These are phyloP conservation scores for Percopsis transmontana DNA, from an alignment of 2,113 vertebrate genomes.

Conservation along the genomic window DNA sequence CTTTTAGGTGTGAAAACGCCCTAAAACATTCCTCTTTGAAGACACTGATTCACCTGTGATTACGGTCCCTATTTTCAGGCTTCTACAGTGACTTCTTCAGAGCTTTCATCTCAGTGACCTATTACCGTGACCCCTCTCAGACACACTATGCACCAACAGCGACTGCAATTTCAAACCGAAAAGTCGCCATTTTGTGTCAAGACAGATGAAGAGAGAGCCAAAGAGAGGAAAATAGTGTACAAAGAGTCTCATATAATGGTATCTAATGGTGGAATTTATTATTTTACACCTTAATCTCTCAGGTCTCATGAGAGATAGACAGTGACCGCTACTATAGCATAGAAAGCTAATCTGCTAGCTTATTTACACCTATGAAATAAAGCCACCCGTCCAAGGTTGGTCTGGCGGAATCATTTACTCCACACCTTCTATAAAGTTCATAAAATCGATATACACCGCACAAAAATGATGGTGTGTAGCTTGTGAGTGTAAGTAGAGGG, in stretches of 20 bases:
- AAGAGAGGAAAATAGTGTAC: constrained; percentile 8
- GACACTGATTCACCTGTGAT: constrained; percentile 13
- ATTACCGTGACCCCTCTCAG: constrained; percentile 36
- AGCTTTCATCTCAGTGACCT: constrained; percentile 67
- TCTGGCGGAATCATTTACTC: constrained; percentile 5
- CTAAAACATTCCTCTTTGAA: constrained; percentile 58
- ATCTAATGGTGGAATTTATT: not conserved
- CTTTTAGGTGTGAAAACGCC: too few species aligned
- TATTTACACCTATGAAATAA: too few species aligned
- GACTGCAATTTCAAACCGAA: constrained; percentile 62
- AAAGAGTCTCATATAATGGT: not conserved
- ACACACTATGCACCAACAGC: constrained; percentile 44
- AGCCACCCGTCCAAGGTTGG: not conserved
- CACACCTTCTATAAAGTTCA: not conserved
- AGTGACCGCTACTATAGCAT: too few species aligned
- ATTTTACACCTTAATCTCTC: too few species aligned
- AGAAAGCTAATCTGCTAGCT: too few species aligned
- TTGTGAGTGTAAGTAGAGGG: constrained; percentile 33
- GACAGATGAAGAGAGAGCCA: not conserved
- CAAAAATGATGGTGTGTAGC: constrained; percentile 44
- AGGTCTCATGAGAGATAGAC: too few species aligned
- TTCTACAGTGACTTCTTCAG: not conserved
- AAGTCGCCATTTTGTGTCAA: constrained; percentile 56
- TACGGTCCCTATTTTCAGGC: constrained; percentile 3
- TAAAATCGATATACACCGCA: constrained; percentile 19